These are phyloP conservation scores for Plecturocebus donacophilus DNA, from an alignment of 2,113 vertebrate species.

Conservation along the genomic window DNA sequence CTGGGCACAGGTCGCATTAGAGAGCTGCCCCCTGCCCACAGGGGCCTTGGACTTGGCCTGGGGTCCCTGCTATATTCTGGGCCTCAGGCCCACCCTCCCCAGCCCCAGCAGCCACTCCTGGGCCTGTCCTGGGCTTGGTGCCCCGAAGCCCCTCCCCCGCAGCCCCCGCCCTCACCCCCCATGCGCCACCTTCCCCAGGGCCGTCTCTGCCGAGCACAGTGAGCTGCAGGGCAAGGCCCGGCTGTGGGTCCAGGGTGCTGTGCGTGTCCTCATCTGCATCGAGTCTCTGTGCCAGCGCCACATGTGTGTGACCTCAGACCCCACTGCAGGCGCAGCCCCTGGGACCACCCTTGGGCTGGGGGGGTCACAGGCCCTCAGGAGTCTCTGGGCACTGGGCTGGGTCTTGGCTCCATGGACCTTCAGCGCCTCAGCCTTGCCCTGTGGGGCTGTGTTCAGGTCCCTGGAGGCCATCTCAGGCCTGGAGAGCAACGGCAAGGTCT, in stretches of 20 bases:
- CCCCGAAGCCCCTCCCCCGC: background rate
- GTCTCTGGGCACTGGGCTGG: background rate
- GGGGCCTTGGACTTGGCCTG: background rate
- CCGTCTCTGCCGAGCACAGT: conserved; percentile 88
- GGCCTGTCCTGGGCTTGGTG: background rate
- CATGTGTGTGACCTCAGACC: conserved; percentile 85
- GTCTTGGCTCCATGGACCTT: background rate
- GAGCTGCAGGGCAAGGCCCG: conserved; percentile 91
- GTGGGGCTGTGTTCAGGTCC: conserved; percentile 83
- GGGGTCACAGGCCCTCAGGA: background rate
- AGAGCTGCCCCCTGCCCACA: background rate
- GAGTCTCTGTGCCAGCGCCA: conserved; percentile 95
- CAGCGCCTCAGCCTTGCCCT: background rate
- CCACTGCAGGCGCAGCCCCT: background rate
- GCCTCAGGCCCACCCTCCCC: too few species aligned
- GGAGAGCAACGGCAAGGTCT: conserved; percentile 95
- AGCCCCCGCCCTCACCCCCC: background rate
- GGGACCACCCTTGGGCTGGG: background rate
- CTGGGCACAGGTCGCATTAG: background rate
- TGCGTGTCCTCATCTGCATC: conserved; percentile 95
- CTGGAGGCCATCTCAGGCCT: conserved; percentile 94
- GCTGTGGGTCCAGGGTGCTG: conserved; percentile 89
- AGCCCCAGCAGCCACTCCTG: background rate
- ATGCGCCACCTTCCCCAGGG: background rate
- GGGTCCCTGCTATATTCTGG: background rate